These are phyloP conservation scores for Protonibea diacanthus DNA, from an alignment of 2,797 vertebrate genomes.

Conservation along the genomic window DNA sequence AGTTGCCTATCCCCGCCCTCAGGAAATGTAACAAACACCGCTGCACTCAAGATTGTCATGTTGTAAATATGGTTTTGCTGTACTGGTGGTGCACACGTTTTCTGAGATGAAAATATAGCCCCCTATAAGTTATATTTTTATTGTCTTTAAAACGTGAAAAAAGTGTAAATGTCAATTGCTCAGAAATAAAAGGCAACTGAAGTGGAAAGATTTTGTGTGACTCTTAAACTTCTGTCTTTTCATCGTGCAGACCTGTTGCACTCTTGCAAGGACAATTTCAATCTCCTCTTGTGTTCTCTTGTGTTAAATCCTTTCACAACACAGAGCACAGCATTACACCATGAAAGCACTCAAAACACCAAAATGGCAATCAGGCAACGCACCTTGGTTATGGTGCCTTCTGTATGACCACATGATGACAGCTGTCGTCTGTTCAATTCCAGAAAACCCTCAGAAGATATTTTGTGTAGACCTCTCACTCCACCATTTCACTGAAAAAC, in stretches of 20 bases:
- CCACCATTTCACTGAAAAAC: no score
- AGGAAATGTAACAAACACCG: neutral
- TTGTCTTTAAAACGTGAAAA: slow-evolving; percentile 2
- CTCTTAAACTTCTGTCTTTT: neutral
- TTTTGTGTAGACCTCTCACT: no score
- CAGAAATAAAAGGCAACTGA: slow-evolving; percentile 1
- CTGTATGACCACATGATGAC: no score
- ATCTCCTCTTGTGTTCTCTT: no score
- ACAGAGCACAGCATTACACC: neutral
- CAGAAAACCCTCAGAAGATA: no score
- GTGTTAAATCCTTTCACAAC: neutral
- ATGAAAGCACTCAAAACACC: neutral
- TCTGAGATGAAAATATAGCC: neutral
- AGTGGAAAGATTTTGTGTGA: neutral
- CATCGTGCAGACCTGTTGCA: neutral
- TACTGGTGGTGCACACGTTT: neutral
- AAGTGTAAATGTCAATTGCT: neutral
- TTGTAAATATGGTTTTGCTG: neutral
- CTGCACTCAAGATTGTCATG: neutral
- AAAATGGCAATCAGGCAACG: no score
- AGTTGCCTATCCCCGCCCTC: neutral
- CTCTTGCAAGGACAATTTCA: no score
- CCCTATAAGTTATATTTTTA: neutral
- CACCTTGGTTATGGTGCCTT: no score
- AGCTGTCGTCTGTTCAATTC: no score